Percentiles rank a stretch among this genome's conserved stretches.
Evolutionary conservation across 2,797 vertebrate genomes (phyloP).

Genomic region (Enteromius paludinosus): DNA sequence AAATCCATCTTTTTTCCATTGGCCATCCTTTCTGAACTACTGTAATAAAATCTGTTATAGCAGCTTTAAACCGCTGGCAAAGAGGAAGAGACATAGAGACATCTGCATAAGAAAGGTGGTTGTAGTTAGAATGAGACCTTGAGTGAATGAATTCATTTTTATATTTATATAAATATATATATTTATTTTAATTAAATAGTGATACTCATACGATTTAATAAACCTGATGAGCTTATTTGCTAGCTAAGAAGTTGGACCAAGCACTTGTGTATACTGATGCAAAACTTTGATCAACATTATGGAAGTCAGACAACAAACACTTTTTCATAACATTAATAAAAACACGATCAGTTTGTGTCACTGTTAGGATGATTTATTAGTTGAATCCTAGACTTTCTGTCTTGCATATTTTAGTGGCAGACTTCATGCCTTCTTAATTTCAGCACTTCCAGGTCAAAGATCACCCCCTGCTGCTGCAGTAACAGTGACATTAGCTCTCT

Average conservation of each 20-base stretch:
- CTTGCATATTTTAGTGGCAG: conserved; percentile 13
- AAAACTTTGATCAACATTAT: background rate
- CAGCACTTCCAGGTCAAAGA: conserved; percentile 47
- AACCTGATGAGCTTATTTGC: background rate
- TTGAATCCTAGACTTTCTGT: background rate
- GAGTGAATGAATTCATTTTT: background rate
- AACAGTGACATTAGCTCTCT: background rate
- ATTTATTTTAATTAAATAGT: background rate
- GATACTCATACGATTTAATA: background rate
- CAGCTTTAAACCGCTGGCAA: conserved; percentile 8
- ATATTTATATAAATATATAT: background rate
- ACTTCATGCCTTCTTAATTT: background rate
- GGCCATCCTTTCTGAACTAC: conserved; percentile 7
- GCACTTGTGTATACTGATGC: background rate
- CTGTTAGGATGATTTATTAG: background rate
- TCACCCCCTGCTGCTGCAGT: background rate
- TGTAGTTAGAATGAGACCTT: background rate
- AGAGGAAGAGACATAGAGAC: background rate
- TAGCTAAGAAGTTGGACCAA: background rate
- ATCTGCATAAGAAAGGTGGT: background rate
- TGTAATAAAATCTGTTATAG: conserved; percentile 38
- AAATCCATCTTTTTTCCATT: conserved; percentile 38
- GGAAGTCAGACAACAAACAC: background rate
- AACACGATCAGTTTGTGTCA: background rate
- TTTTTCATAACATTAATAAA: background rate